Evolutionary conservation across 2,888 invertebrate species (phyloP), one percentile per base, ranked within the genome.

Genomic region (Phragmatobia fuliginosa): DNA sequence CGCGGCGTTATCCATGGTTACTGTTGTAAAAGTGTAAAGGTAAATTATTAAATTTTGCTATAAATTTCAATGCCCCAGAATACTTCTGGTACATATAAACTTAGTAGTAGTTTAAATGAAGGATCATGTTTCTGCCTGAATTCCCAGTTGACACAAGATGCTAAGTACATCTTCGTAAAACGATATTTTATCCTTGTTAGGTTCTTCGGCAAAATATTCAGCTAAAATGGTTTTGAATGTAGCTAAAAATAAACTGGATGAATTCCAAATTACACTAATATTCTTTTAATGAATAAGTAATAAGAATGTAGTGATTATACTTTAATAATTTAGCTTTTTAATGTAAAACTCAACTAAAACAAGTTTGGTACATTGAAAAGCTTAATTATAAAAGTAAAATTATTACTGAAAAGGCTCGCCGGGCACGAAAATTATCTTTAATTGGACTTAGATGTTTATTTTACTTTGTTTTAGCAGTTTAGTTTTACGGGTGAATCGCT

Each of bases 241-340:
- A 61, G 61, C 67, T 61, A 61, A 61, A 61, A 61, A 67, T 61
- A 67, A 67, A 61, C 11, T 11, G 14, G 25, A 52, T 52, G 25
- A 52, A 52, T 25, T 25, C 49, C 45, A 45, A n/a, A 45, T 45
- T n/a, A 10, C 11, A 52, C 36, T 38, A 38, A 10, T 14, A 45
- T 3, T 45, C 18, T 18, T 45, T 45, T 45, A 45, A 45, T 45
- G n/a, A n/a, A n/a, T n/a, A n/a, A n/a, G n/a, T n/a, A n/a, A n/a
- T n/a, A n/a, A n/a, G n/a, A n/a, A n/a, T n/a, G n/a, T n/a, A n/a
- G n/a, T n/a, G n/a, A n/a, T n/a, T n/a, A n/a, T n/a, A n/a, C n/a
- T n/a, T n/a, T n/a, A n/a, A n/a, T n/a, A n/a, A n/a, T n/a, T n/a
- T n/a, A n/a, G n/a, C n/a, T n/a, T n/a, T n/a, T n/a, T n/a, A n/a